phyloP scores from a whole-genome alignment of 1,140 invertebrate genomes.

The Sipha flava region DNA sequence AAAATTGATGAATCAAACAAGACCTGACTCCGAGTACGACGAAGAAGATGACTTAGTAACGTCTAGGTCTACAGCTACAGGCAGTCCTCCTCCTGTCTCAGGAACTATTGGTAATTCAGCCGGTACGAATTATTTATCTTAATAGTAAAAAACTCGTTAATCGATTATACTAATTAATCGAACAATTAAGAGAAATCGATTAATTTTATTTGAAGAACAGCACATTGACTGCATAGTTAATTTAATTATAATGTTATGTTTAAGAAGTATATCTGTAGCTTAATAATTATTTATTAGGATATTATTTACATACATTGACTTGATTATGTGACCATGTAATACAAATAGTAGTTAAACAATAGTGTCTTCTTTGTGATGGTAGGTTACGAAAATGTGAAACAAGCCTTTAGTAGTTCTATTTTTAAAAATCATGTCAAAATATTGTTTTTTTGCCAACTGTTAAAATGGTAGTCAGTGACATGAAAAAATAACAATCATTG shows the following conservation, averaged over 20 bases:
- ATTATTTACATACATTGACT: too few species aligned
- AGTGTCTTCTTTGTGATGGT: not conserved
- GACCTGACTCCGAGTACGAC: not conserved
- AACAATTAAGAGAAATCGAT: not conserved
- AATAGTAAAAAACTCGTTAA: not conserved
- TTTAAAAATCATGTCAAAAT: not conserved
- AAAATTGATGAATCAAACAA: not conserved
- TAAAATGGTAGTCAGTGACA: not conserved
- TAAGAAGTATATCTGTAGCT: too few species aligned
- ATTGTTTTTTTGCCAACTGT: slow-evolving; percentile 15
- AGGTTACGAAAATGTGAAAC: not conserved
- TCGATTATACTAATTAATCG: not conserved
- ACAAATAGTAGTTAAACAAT: too few species aligned
- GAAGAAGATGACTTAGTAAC: slow-evolving; percentile 13
- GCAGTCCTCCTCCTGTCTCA: not conserved
- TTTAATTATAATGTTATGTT: too few species aligned
- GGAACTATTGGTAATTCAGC: not conserved
- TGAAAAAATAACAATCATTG: not conserved
- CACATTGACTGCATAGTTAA: too few species aligned
- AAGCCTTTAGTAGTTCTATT: not conserved
- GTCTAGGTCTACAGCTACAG: not conserved
- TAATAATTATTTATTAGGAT: too few species aligned
- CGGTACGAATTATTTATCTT: not conserved
- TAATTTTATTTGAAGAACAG: too few species aligned
- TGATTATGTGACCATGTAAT: too few species aligned